A percentile compares a stretch with the other conserved stretches of the same genome.
Evolutionary conservation across 1,140 invertebrate species (phyloP).

Genomic region (Drosophila oshimai): DNA sequence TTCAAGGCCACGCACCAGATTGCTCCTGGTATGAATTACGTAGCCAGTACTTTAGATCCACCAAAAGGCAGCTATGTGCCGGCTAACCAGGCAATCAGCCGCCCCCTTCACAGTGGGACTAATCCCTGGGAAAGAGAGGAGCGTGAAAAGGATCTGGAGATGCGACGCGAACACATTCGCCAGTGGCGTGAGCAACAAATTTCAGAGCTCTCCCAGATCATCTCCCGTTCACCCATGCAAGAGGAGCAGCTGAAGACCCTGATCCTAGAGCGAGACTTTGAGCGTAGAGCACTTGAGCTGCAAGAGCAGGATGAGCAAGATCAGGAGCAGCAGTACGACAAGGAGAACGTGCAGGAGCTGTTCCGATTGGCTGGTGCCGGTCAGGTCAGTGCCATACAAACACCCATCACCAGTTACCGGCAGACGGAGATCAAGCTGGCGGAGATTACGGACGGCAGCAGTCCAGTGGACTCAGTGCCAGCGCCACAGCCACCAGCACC

Average conservation of each 20-base stretch:
- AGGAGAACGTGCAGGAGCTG: constrained; percentile 81
- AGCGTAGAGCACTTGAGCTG: constrained; percentile 91
- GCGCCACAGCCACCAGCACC: constrained; percentile 5
- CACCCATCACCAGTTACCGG: constrained; percentile 70
- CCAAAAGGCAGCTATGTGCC: constrained; percentile 90
- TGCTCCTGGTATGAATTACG: constrained; percentile 74
- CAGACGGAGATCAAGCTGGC: constrained; percentile 79
- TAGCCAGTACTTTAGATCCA: constrained; percentile 87
- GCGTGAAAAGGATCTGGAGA: constrained; percentile 88
- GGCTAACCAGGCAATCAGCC: constrained; percentile 36
- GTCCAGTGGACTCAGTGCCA: constrained; percentile 17
- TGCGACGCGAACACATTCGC: constrained; percentile 75
- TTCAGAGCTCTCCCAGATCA: constrained; percentile 87
- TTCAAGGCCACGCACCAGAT: constrained; percentile 86
- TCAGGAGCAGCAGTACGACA: constrained; percentile 85
- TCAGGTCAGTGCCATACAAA: constrained; percentile 74
- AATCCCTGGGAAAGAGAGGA: constrained; percentile 96
- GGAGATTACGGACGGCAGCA: constrained; percentile 60
- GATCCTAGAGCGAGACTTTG: constrained; percentile 93
- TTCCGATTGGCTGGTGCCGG: constrained; percentile 55
- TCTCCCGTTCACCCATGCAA: constrained; percentile 89
- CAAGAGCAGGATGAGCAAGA: constrained; percentile 89
- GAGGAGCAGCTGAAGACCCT: constrained; percentile 93
- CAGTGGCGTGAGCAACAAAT: constrained; percentile 93
- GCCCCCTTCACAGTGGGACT: constrained; percentile 77